Evolutionary conservation across 1,140 invertebrate species (phyloP), one percentile per base, ranked within the genome.

Genomic region (Drosophila ananassae): DNA sequence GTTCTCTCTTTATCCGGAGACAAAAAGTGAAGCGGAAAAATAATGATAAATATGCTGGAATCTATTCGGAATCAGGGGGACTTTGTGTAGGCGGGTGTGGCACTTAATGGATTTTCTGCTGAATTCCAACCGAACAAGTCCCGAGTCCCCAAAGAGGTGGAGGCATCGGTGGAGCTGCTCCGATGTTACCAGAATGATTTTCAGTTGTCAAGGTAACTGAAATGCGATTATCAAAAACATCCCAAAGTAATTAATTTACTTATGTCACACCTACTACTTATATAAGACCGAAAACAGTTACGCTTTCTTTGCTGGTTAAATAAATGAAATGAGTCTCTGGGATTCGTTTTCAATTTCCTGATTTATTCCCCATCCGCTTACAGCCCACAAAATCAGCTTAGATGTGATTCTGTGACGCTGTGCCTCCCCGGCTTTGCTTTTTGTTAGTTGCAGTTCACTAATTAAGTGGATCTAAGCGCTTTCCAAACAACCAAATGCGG

Each of bases 31-130:
- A 52, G 63, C 63, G 64, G 46, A 66, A 67, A 71, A 78, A 75
- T 89, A 82, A 82, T 87, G 62, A 89, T 76, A 89, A 87, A 87
- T 89, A 72, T 76, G 78, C 56, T 64, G 59, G 66, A 72, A 89
- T 87, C 83, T 89, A 87, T 87, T 78, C 62, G 53, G n/a, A 37
- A 37, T 37, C 34, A 8, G 24, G 21, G 37, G 46, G 52, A 25
- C 21, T 28, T 39, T 58, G 21, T 60, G 58, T 63, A 57, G 74
- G 71, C 56, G 79, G 82, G 82, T 89, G 82, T 87, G 82, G 72
- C 82, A 30, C 67, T 82, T 87, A 89, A 87, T 89, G 83, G 58
- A 61, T 87, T 87, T 76, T 78, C 64, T 58, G 64, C 69, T 69
- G 66, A 78, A 72, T 85, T 82, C 64, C 73, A 76, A 76, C 59